Base-by-base conservation (phyloP, 2,888 invertebrate genomes). In the Nowickia ferox region DNA sequence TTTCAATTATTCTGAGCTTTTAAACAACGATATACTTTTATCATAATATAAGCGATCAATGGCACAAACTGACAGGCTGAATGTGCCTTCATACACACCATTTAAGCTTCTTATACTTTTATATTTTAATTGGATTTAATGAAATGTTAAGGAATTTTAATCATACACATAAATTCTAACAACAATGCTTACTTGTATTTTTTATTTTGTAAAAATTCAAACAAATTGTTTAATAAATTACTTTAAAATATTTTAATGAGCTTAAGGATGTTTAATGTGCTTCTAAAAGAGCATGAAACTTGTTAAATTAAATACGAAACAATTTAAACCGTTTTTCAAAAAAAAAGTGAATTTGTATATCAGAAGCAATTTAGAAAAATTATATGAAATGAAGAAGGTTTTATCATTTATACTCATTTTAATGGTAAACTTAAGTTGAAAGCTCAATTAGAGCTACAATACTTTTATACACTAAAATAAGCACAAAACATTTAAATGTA, bases 241-340 rank as follows among this genome's bases (percentile, higher is more conserved):
- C 74, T 78, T 68, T 2, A 69, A 79, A 74, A 57, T 78, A 69
- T 69, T 78, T 84, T 59, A 74, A 75, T 65, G 19, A 9, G 13
- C 40, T 48, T 46, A 61, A 44, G n/a, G 2, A 13, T 13, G 9
- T 53, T 2, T 19, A 68, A 17, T 48, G n/a, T 30, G 30, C 30
- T 30, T 30, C 6, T 30, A 19, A 22, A 17, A 15, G 8, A 48
- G 40, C n/a, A 40, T 46, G n/a, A 30, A 63, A 46, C 30, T 53
- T 46, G 42, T 79, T 53, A 46, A 55, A 65, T 40, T 22, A 44
- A 79, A 79, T 46, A 65, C 38, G 40, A 38, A 63, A 44, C 48
- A 59, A 44, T 68, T 66, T 71, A 57, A 83, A 65, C 1, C 40
- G 61, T 40, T 68, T 46, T 68, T 44, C 13, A 4, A 11, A 46